phyloP scores from a whole-genome alignment of 1,140 invertebrate genomes.

The Lordiphosa stackelbergi region DNA sequence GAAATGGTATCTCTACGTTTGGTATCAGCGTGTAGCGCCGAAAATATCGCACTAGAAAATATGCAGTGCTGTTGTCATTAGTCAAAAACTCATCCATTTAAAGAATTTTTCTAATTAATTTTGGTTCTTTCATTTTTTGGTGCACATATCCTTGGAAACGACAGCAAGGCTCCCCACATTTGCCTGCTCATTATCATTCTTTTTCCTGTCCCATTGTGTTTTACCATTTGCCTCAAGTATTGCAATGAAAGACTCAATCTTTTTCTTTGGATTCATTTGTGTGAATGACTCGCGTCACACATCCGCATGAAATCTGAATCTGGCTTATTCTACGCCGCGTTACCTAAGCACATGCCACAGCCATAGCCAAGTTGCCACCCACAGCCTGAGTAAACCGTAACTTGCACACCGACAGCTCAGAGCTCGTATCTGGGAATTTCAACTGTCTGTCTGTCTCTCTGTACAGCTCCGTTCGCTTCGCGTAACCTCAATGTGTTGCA shows the following conservation, averaged over 20 bases:
- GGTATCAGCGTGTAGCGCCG: too few species aligned
- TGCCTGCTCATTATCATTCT: neutral
- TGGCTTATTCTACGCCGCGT: conserved; percentile 36
- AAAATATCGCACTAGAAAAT: too few species aligned
- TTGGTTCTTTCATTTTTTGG: too few species aligned
- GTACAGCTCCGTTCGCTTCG: conserved; percentile 42
- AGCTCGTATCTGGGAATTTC: conserved; percentile 37
- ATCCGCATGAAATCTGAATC: conserved; percentile 25
- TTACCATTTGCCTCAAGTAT: conserved; percentile 25
- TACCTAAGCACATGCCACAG: conserved; percentile 23
- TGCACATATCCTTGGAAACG: too few species aligned
- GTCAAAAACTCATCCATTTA: too few species aligned
- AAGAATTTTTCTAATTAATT: too few species aligned
- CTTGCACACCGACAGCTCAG: conserved; percentile 27
- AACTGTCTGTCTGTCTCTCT: conserved; percentile 31
- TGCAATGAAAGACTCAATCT: conserved; percentile 27
- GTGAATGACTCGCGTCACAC: conserved; percentile 30
- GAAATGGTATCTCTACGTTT: too few species aligned
- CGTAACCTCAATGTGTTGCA: conserved; percentile 68
- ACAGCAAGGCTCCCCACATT: too few species aligned
- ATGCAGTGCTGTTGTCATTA: too few species aligned
- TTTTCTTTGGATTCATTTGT: conserved; percentile 10
- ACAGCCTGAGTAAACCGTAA: conserved; percentile 38
- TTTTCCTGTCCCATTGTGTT: conserved; percentile 8
- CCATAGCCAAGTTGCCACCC: conserved; percentile 34